Base-by-base conservation (phyloP, 2,888 invertebrate species). In the Protophormia terraenovae region DNA sequence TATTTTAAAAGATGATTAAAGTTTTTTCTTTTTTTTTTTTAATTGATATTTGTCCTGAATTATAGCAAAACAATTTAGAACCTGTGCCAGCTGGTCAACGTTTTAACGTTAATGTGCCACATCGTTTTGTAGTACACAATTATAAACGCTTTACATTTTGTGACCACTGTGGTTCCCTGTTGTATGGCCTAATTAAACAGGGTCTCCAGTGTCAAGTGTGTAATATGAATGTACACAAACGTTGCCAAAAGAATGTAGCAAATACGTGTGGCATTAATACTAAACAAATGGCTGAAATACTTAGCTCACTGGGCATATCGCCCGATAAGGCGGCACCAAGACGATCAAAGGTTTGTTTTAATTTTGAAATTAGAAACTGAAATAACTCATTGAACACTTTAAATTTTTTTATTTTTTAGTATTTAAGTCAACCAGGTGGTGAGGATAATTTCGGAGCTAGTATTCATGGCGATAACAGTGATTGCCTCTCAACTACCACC, bases 261-360 rank as follows among this genome's bases (percentile, higher is more conserved):
- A 99, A 99, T 94, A 99, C 98, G 93, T 99, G 99, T 93, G 99
- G 99, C 90, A 98, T 99, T 93, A 97, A 99, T 94, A 97, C 98
- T 77, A 98, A 98, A 93, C 96, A 96, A 93, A 97, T 99, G 97
- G 99, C 98, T 4, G 97, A 97, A 92, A 96, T 98, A 89, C 95
- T 99, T 89, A 96, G 95, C 91, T 96, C 96, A 91, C 96, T 99
- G 93, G 98, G 98, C 91, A 96, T 99, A 91, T 96, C 97, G 73
- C 97, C 97, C 7, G 96, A 96, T 90, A 97, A 97, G 93, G 95
- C 97, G 93, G 95, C 94, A 88, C 94, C 93, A 72, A 92, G 95
- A 27, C 93, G 95, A 86, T 95, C 95, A 88, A 95, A 95, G 94
- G 94, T 94, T 89, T 86, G 87, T 76, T 58, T n/a, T n/a, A n/a